phyloP scores from a whole-genome alignment of 2,888 invertebrate species.

The Smittia sp. region DNA sequence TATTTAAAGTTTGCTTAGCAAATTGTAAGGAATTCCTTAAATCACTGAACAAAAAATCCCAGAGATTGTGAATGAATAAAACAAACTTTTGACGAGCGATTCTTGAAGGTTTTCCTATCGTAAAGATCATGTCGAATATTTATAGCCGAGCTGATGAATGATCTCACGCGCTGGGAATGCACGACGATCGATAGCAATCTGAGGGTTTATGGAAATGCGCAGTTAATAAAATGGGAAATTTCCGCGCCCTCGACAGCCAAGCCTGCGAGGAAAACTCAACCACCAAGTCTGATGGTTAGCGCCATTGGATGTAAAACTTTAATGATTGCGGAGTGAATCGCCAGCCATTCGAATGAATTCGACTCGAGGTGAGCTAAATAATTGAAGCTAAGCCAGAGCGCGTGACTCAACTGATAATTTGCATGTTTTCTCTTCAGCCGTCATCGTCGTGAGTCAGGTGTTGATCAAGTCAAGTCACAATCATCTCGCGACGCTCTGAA shows the following conservation, averaged over 20 bases:
- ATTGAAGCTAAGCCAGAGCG: not conserved
- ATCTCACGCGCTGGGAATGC: not conserved
- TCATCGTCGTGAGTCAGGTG: not conserved
- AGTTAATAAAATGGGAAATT: not conserved
- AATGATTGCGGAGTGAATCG: no score
- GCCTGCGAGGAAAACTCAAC: not conserved
- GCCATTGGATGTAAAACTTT: no score
- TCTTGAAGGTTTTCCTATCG: not conserved
- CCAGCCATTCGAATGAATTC: not conserved
- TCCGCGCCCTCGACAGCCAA: not conserved
- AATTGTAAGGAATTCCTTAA: not conserved
- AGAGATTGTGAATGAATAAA: not conserved
- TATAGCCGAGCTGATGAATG: not conserved
- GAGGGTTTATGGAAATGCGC: not conserved
- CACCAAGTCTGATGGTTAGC: no score
- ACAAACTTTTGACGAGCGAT: not conserved
- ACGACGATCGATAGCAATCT: not conserved
- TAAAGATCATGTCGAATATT: conserved; percentile 6
- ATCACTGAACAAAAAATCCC: not conserved
- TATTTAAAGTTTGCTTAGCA: not conserved
- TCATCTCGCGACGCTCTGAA: no score
- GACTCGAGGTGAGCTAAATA: not conserved
- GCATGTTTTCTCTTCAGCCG: not conserved
- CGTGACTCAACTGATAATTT: not conserved
- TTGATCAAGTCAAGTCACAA: not conserved